Evolutionary conservation across 2,888 invertebrate species (phyloP).

Genomic region (Andrena bicolor): DNA sequence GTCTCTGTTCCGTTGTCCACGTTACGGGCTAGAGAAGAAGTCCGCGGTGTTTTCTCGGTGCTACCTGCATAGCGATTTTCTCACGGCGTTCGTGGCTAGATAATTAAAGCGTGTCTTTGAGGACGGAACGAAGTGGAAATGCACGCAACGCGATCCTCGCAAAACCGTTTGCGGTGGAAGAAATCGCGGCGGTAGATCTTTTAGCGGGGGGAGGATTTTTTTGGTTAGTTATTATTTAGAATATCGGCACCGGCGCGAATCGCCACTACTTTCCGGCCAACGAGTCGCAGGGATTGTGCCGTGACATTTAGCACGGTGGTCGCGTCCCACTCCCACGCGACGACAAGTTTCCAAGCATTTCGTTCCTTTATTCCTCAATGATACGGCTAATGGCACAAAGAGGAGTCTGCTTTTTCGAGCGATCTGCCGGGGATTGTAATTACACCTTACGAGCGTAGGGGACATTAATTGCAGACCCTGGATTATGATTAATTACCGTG

Average conservation of each 20-base stretch:
- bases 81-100: slow-evolving; percentile 60
- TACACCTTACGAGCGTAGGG: slow-evolving; percentile 45
- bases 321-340: slow-evolving; percentile 18
- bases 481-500: slow-evolving; percentile 67
- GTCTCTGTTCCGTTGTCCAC: not conserved
- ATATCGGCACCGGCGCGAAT: slow-evolving; percentile 15
- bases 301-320: slow-evolving; percentile 1
- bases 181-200: slow-evolving; percentile 34
- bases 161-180: slow-evolving; percentile 64
- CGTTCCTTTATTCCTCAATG: slow-evolving; percentile 7
- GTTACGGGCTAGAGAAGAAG: not conserved
- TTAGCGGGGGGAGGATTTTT: slow-evolving; percentile 27
- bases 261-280: slow-evolving; percentile 32
- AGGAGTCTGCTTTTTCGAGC: slow-evolving; percentile 27
- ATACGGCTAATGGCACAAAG: slow-evolving; percentile 20
- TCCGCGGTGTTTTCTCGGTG: slow-evolving; percentile 19
- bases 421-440: slow-evolving; percentile 55
- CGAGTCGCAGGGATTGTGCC: slow-evolving; percentile 7
- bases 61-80: slow-evolving; percentile 52
- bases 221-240: slow-evolving; percentile 29
- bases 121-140: slow-evolving; percentile 65
- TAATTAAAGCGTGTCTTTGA: slow-evolving; percentile 70
- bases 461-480: slow-evolving; percentile 62
- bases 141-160: slow-evolving; percentile 65
- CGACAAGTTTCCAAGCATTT: not conserved